Conservation (phyloP, 2,113 vertebrate species). For the Lepidiolamprologus cunningtoni region DNA sequence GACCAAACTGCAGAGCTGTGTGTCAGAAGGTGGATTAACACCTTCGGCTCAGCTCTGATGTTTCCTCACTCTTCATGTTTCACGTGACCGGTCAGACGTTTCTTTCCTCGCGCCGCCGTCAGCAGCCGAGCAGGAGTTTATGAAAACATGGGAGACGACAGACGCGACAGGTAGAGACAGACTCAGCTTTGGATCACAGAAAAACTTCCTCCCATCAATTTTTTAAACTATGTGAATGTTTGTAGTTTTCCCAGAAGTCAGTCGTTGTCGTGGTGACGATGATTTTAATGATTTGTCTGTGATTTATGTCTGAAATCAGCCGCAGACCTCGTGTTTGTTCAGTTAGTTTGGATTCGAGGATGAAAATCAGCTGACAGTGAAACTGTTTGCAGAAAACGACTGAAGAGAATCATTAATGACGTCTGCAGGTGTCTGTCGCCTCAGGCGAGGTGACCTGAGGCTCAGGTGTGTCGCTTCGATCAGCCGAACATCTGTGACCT, state of each 20-base stretch:
- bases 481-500: neutral
- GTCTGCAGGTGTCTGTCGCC: neutral
- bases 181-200: neutral
- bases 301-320: neutral
- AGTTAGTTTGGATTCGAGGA: neutral
- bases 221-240: fast-evolving
- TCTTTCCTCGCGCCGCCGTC: neutral
- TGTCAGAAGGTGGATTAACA: neutral
- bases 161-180: neutral
- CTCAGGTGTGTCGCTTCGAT: neutral
- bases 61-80: neutral
- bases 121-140: neutral
- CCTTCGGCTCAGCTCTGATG: neutral
- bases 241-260: fast-evolving
- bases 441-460: neutral
- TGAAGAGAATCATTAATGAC: neutral
- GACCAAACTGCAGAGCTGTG: neutral
- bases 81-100: neutral
- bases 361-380: neutral
- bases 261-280: fast-evolving
- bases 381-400: neutral
- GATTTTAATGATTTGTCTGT: neutral
- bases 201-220: neutral
- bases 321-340: neutral
- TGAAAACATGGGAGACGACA: neutral